Percentiles rank a stretch among this genome's conserved stretches.
Evolutionary conservation across 2,888 invertebrate species (phyloP).

Genomic region (Parascotia fuliginaria): DNA sequence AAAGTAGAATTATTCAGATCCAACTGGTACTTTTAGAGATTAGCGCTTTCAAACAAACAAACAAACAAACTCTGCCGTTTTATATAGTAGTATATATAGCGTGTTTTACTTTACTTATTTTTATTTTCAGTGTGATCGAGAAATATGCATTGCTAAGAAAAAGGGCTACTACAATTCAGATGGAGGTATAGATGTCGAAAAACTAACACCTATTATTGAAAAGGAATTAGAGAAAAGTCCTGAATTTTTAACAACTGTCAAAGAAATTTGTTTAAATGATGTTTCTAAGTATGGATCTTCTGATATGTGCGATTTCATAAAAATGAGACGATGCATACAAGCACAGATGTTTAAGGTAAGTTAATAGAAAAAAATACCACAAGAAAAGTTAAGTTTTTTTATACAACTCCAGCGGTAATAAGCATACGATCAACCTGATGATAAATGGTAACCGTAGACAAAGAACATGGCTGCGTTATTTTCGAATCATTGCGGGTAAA

Average conservation of each 20-base stretch:
- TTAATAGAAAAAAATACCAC: background rate
- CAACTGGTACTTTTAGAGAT: too few species aligned
- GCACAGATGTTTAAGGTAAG: background rate
- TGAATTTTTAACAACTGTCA: constrained; percentile 25
- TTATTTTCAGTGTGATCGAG: constrained; percentile 3
- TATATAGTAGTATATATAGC: too few species aligned
- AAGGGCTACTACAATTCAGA: constrained; percentile 39
- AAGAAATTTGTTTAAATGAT: constrained; percentile 41
- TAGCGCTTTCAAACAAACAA: too few species aligned
- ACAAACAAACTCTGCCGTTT: too few species aligned
- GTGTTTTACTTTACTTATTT: background rate
- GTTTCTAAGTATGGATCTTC: constrained; percentile 39
- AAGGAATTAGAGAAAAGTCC: constrained; percentile 18
- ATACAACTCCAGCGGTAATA: too few species aligned
- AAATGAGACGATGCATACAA: background rate
- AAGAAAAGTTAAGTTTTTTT: too few species aligned
- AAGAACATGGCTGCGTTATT: too few species aligned
- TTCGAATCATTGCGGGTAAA: too few species aligned
- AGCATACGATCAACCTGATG: too few species aligned
- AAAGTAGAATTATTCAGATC: too few species aligned
- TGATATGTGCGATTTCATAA: constrained; percentile 19
- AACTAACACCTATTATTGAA: constrained; percentile 21
- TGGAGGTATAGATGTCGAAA: constrained; percentile 41
- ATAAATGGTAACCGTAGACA: too few species aligned
- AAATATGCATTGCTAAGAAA: constrained; percentile 32